Percentiles rank a stretch among this genome's conserved stretches.
These are phyloP conservation scores for Leistus spinibarbis DNA, from an alignment of 2,888 invertebrate species.

Conservation along the genomic window DNA sequence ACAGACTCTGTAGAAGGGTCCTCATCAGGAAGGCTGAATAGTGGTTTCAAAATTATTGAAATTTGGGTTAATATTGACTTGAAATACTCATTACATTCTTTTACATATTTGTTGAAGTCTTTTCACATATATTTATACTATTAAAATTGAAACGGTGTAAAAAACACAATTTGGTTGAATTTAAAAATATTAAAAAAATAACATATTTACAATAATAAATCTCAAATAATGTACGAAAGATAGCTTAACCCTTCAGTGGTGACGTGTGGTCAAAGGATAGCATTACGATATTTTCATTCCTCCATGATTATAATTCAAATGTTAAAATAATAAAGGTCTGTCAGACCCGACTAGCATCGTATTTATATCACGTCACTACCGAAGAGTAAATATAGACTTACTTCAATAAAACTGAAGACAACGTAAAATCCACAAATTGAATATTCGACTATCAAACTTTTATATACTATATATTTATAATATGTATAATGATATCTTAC, in stretches of 20 bases:
- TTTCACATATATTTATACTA: slow-evolving; percentile 8
- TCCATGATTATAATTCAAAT: no score
- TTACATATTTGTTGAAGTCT: slow-evolving; percentile 21
- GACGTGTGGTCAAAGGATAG: not conserved
- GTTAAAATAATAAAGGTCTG: no score
- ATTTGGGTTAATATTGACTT: slow-evolving; percentile 36
- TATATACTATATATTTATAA: not conserved
- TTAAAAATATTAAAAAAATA: not conserved
- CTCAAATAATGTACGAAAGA: not conserved
- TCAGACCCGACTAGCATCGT: not conserved
- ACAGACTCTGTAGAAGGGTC: slow-evolving; percentile 30
- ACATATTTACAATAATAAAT: not conserved
- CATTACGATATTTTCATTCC: not conserved
- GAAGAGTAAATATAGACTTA: not conserved
- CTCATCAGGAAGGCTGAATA: slow-evolving; percentile 33
- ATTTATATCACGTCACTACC: not conserved
- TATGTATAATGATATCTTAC: slow-evolving; percentile 36
- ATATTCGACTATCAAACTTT: slow-evolving; percentile 22
- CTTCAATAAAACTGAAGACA: slow-evolving; percentile 38
- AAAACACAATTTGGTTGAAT: not conserved
- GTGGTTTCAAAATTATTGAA: slow-evolving; percentile 32
- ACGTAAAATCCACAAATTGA: slow-evolving; percentile 33
- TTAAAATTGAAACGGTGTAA: not conserved
- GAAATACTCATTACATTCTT: slow-evolving; percentile 14
- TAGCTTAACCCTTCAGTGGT: not conserved